phyloP scores from a whole-genome alignment of 1,140 invertebrate species.

The Drosophila sturtevanti region DNA sequence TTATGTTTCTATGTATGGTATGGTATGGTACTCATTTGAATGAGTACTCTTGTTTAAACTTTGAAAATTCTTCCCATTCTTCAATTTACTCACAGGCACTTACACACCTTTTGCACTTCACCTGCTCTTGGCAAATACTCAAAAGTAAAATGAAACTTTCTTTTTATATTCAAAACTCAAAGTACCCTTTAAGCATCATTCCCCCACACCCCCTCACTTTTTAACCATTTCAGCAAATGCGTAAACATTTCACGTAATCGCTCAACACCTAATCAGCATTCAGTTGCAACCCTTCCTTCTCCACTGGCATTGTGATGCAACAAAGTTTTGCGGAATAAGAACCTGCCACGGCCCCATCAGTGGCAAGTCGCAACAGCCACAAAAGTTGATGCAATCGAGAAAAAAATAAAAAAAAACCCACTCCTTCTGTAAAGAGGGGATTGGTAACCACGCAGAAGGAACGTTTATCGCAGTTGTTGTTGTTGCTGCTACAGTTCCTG shows the following conservation, averaged over 20 bases:
- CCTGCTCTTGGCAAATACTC: not conserved
- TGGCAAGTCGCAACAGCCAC: constrained; percentile 41
- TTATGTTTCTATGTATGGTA: too few relatives aligned
- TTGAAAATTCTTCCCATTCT: not conserved
- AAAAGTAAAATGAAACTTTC: constrained; percentile 2
- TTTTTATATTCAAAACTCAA: constrained; percentile 3
- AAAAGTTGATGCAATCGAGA: constrained; percentile 65
- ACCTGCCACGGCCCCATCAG: constrained; percentile 6
- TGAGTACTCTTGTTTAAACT: not conserved
- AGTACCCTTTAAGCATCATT: constrained; percentile 6
- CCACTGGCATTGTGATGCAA: constrained; percentile 53
- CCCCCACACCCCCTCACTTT: constrained; percentile 12
- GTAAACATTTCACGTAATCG: constrained; percentile 75
- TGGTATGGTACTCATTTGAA: too few relatives aligned
- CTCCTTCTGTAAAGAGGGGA: not conserved
- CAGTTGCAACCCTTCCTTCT: constrained; percentile 43
- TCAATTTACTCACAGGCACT: not conserved
- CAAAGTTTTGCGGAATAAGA: constrained; percentile 38
- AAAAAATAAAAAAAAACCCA: constrained; percentile 44
- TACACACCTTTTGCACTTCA: not conserved
- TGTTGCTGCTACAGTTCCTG: constrained; percentile 32
- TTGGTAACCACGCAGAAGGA: constrained; percentile 1
- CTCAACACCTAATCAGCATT: constrained; percentile 74
- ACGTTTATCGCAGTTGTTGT: constrained; percentile 63
- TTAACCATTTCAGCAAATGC: constrained; percentile 61